A percentile compares a stretch with the other conserved stretches of the same genome.
Evolutionary conservation across 2,797 vertebrate species (phyloP).

Genomic region (Melanotaenia maccullochi): DNA sequence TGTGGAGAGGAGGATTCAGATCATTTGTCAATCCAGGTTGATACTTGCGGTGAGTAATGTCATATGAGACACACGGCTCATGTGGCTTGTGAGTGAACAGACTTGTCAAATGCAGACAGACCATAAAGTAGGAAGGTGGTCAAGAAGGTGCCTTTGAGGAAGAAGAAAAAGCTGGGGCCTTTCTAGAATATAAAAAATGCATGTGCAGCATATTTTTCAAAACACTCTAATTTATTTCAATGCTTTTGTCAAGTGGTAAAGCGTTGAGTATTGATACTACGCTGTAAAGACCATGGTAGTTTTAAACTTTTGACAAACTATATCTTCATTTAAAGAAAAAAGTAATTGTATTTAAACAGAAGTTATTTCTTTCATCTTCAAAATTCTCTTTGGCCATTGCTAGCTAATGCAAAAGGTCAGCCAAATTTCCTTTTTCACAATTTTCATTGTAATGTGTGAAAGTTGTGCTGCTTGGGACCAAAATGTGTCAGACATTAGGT

Average conservation of each 20-base stretch:
- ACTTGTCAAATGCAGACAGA: constrained; percentile 54
- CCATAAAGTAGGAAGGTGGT: constrained; percentile 39
- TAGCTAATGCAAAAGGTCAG: too few species aligned
- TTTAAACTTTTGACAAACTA: background rate
- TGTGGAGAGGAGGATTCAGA: constrained; percentile 36
- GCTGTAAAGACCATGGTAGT: background rate
- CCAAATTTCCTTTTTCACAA: too few species aligned
- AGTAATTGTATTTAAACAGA: too few species aligned
- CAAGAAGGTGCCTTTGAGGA: constrained; percentile 57
- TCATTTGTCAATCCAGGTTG: constrained; percentile 61
- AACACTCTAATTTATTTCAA: constrained; percentile 27
- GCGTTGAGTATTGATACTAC: background rate
- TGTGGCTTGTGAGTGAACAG: constrained; percentile 36
- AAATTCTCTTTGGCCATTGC: too few species aligned
- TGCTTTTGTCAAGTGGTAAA: constrained; percentile 11
- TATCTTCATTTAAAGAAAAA: too few species aligned
- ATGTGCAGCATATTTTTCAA: constrained; percentile 11
- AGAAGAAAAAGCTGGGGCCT: constrained; percentile 20
- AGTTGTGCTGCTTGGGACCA: too few species aligned
- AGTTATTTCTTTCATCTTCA: too few species aligned
- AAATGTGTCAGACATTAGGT: too few species aligned
- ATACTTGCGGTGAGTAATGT: constrained; percentile 59
- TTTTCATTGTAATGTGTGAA: too few species aligned
- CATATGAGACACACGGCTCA: constrained; percentile 33
- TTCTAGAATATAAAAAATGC: constrained; percentile 29